Base-by-base conservation (phyloP, 2,113 vertebrate genomes). In the Gallinago media region DNA sequence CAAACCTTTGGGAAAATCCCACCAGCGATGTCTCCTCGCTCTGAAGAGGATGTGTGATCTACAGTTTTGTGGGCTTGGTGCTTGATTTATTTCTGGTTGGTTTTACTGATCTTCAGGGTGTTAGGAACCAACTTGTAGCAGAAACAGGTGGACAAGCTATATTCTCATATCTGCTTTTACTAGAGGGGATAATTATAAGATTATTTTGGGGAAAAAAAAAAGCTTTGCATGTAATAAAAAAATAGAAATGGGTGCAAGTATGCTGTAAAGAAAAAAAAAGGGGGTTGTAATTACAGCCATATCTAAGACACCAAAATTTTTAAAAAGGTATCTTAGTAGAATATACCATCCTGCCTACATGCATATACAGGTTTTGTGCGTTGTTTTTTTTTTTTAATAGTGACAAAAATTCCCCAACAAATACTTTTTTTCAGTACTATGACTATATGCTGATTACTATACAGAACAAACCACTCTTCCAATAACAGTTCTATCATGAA, bases 341-440 rank as follows among this genome's bases (percentile, higher is more conserved):
- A 25, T 22, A 66, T 21, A 42, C 8, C 7, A 42, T 36, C 49
- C 42, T 49, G 17, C 20, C 29, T 89, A 19, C 29, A 42, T 29
- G 13, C 0, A 8, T 26, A 31, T 40, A 52, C 20, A 38, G 8
- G n/a, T 7, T 26, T 47, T 8, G 4, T 36, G 7, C 0, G 19
- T 46, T 46, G 3, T 19, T 55, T 0, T 2, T 21, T 67, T 74
- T 84, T 49, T 38, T 20, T 8, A 72, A 49, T 7, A 61, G 6
- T 50, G 40, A 76, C 13, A 78, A 78, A 61, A 58, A 40, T 71
- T 74, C 47, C 19, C 8, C 36, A 70, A 36, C 2, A 70, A 75
- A 66, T 21, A 4, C n/a, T 6, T 85, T 91, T 90, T 86, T 29
- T 44, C 31, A 36, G 61, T 61, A 62, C 32, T 84, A 26, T 42